Percentiles rank a stretch among this genome's conserved stretches.
These are phyloP conservation scores for Penaeus monodon DNA, from an alignment of 2,888 invertebrate species.

Conservation along the genomic window DNA sequence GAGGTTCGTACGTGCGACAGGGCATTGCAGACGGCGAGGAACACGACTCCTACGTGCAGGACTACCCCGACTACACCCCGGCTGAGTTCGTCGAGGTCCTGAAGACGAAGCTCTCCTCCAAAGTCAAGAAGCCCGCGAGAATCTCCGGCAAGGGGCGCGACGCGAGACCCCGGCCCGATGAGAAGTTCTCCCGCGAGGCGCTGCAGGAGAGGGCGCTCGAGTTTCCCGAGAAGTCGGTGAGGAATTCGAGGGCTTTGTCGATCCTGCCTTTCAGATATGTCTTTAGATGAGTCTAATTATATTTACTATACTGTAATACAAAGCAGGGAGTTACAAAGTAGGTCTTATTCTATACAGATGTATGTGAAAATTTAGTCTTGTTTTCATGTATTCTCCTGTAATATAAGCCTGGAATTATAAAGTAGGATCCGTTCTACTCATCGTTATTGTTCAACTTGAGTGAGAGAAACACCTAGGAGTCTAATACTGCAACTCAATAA, in stretches of 20 bases:
- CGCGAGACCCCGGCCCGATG: neutral
- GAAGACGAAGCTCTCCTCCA: neutral
- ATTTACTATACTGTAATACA: too few relatives aligned
- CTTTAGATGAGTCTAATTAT: neutral
- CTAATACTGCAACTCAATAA: too few relatives aligned
- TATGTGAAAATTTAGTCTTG: too few relatives aligned
- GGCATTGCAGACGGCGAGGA: neutral
- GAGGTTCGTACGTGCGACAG: neutral
- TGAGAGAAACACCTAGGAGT: too few relatives aligned
- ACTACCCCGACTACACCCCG: neutral
- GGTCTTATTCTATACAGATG: too few relatives aligned
- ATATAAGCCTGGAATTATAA: too few relatives aligned
- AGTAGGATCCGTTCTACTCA: too few relatives aligned
- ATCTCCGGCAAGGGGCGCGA: neutral
- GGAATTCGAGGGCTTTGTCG: neutral
- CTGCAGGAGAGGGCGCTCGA: neutral
- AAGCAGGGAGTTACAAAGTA: too few relatives aligned
- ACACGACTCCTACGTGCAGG: neutral
- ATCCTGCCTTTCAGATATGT: neutral
- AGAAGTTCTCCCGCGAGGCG: neutral
- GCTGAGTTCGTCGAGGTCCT: slow-evolving; percentile 9
- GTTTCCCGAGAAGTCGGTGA: slow-evolving; percentile 1
- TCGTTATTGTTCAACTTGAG: too few relatives aligned
- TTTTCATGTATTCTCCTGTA: too few relatives aligned
- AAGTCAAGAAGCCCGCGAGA: neutral